These are phyloP conservation scores for Eriocheir sinensis DNA, from an alignment of 1,140 invertebrate genomes.

Conservation along the genomic window DNA sequence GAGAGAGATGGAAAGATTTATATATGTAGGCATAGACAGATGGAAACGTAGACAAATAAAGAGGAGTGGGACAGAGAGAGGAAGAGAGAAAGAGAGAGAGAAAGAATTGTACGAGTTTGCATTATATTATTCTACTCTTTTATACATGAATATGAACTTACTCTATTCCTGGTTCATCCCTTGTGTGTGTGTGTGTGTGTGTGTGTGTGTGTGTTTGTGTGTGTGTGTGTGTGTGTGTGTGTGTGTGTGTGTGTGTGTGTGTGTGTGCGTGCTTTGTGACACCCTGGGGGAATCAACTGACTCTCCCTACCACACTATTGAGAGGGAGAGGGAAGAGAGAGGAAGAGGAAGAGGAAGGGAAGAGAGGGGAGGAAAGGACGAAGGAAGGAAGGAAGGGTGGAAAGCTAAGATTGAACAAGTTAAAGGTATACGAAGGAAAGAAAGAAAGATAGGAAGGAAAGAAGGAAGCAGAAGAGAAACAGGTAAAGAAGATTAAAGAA, in stretches of 20 bases:
- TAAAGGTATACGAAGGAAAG: too few relatives aligned
- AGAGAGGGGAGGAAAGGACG: background rate
- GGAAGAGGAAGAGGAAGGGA: background rate
- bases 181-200: background rate
- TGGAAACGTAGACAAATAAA: too few relatives aligned
- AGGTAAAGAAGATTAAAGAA: too few relatives aligned
- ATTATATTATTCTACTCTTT: background rate
- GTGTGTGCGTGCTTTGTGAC: background rate
- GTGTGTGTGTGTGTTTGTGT: slow-evolving; percentile 32
- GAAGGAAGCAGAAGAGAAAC: too few relatives aligned
- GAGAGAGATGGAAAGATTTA: too few relatives aligned
- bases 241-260: background rate
- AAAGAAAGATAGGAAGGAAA: background rate
- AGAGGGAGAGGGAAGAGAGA: background rate
- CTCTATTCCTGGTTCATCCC: background rate
- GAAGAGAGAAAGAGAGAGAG: too few relatives aligned
- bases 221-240: slow-evolving; percentile 46
- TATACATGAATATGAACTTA: background rate
- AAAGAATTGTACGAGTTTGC: too few relatives aligned
- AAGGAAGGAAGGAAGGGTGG: too few relatives aligned
- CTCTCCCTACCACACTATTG: background rate
- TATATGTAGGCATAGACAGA: too few relatives aligned
- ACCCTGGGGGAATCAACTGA: background rate
- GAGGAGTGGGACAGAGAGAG: too few relatives aligned
- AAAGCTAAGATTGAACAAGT: too few relatives aligned